These are phyloP conservation scores for Lutjanus argentimaculatus DNA, from an alignment of 2,797 vertebrate genomes.

Conservation along the genomic window DNA sequence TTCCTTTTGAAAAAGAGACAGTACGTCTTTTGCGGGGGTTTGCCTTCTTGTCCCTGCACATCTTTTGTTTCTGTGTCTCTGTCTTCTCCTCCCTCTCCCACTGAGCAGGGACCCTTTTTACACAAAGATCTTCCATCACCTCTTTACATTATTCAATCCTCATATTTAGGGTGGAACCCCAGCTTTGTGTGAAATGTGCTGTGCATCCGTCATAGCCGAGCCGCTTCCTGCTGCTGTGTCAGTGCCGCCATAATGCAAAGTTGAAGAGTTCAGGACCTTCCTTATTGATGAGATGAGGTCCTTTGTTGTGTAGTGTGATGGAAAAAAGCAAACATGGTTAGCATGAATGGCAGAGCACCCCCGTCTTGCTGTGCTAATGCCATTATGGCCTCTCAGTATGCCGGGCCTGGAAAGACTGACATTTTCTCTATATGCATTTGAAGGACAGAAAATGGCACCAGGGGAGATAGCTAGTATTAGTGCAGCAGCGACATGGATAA, in stretches of 20 bases:
- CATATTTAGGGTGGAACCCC: constrained; percentile 75
- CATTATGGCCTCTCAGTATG: constrained; percentile 78
- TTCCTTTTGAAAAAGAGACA: constrained; percentile 49
- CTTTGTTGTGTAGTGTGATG: constrained; percentile 77
- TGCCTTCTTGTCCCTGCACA: constrained; percentile 45
- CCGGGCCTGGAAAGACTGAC: constrained; percentile 69
- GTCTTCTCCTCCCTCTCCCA: constrained; percentile 46
- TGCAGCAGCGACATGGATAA: constrained; percentile 72
- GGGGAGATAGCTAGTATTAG: constrained; percentile 75
- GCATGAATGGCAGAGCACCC: constrained; percentile 75
- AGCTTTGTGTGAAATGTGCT: constrained; percentile 70
- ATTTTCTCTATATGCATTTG: constrained; percentile 83
- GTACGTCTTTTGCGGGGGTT: constrained; percentile 51
- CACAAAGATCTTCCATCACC: constrained; percentile 76
- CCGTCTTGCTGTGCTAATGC: constrained; percentile 81
- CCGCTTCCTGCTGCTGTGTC: constrained; percentile 75
- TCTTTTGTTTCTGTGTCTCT: constrained; percentile 74
- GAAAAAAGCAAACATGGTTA: constrained; percentile 82
- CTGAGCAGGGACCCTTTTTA: constrained; percentile 70
- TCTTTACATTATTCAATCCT: constrained; percentile 79
- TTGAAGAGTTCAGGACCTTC: constrained; percentile 85
- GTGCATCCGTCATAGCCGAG: constrained; percentile 58
- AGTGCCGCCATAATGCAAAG: constrained; percentile 77
- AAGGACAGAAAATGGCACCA: constrained; percentile 78
- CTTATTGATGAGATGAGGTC: constrained; percentile 77